These are phyloP conservation scores for Orthonyx spaldingii DNA, from an alignment of 2,113 vertebrate species.

Conservation along the genomic window DNA sequence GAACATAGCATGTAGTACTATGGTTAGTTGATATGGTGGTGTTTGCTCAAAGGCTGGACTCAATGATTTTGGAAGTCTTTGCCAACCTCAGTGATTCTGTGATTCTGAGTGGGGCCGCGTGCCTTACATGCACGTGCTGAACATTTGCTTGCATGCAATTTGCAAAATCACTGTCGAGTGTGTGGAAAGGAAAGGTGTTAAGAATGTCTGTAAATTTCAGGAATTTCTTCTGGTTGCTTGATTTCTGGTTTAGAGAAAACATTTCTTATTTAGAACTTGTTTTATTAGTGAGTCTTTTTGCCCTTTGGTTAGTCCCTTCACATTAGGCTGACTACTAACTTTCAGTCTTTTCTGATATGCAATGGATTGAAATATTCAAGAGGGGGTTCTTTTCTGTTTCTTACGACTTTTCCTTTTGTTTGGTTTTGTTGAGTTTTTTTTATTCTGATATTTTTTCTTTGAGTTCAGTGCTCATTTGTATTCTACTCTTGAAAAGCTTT, in stretches of 20 bases:
- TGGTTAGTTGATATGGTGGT: background rate
- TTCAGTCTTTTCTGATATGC: background rate
- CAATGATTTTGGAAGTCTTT: fast-evolving
- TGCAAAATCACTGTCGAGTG: background rate
- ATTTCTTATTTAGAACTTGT: background rate
- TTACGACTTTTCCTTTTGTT: background rate
- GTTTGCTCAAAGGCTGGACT: background rate
- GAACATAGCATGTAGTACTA: background rate
- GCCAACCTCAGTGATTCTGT: background rate
- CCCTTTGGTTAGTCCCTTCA: background rate
- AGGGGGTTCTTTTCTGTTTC: background rate
- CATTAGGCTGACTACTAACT: background rate
- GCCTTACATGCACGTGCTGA: background rate
- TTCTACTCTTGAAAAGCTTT: background rate
- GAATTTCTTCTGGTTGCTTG: background rate
- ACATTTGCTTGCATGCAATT: background rate
- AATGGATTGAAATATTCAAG: background rate
- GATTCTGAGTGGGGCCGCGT: background rate
- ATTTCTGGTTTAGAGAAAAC: background rate
- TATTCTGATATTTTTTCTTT: background rate
- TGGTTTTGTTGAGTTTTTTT: background rate
- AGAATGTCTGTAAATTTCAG: background rate
- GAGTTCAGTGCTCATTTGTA: background rate
- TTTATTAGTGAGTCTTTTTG: background rate
- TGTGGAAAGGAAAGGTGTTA: background rate